Conservation (phyloP, 2,797 vertebrate genomes). For the Hybognathus amarus region DNA sequence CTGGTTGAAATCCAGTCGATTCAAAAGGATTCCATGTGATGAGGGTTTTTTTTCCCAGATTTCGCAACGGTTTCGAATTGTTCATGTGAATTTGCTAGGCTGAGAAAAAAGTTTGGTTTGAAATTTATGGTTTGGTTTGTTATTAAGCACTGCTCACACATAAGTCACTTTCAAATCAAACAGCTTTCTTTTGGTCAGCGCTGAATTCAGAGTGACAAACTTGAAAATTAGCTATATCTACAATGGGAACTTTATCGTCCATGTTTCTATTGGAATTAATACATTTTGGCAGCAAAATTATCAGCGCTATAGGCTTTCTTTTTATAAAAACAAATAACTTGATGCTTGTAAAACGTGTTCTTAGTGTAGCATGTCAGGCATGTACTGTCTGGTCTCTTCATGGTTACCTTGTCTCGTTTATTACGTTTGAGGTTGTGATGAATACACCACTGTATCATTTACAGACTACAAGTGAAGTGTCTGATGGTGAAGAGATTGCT, state of each 20-base stretch:
- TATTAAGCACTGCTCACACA: not conserved
- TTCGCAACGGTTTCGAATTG: not conserved
- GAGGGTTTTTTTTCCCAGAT: not conserved
- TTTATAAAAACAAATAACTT: not conserved
- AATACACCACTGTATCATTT: conserved; percentile 9
- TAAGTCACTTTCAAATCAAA: not conserved
- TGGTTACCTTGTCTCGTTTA: conserved; percentile 16
- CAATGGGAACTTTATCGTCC: not conserved
- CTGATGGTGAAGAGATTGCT: conserved; percentile 11
- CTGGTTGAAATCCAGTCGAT: not conserved
- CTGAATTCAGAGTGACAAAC: not conserved
- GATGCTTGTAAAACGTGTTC: not conserved
- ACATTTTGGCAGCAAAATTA: not conserved
- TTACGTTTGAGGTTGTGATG: not conserved
- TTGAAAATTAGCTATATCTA: not conserved
- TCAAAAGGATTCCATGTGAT: not conserved
- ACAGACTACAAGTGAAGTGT: conserved; percentile 5
- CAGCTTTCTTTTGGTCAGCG: not conserved
- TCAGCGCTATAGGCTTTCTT: not conserved
- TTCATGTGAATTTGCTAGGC: not conserved
- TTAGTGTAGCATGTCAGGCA: not conserved
- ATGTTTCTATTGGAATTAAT: not conserved
- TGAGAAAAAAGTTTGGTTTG: not conserved
- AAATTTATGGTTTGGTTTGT: not conserved
- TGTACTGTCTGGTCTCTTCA: conserved; percentile 1